A percentile compares a stretch with the other conserved stretches of the same genome.
phyloP scores from a whole-genome alignment of 2,113 vertebrate species.

The Ivindomyrus marchei region DNA sequence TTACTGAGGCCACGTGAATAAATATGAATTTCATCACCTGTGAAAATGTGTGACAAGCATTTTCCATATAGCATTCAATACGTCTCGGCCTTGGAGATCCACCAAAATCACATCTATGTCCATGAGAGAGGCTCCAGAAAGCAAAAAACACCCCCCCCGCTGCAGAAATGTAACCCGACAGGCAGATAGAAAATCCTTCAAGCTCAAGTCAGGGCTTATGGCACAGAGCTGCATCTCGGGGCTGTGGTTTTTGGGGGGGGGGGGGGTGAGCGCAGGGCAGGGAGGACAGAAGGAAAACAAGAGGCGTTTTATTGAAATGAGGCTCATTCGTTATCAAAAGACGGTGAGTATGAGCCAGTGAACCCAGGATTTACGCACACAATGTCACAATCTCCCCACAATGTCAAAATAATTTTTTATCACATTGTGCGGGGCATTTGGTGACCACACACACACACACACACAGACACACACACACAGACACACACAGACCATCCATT shows the following conservation, averaged over 20 bases:
- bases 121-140: constrained; percentile 25
- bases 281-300: not conserved
- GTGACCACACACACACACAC: not conserved
- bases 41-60: constrained; percentile 29
- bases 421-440: too few species aligned
- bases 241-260: not conserved
- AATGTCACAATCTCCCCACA: too few species aligned
- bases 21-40: constrained; percentile 19
- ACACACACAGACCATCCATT: not conserved
- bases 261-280: not conserved
- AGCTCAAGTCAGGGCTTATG: constrained; percentile 41
- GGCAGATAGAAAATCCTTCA: constrained; percentile 42
- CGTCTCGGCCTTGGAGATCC: not conserved
- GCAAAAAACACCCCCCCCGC: not conserved
- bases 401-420: too few species aligned
- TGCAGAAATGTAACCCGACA: constrained; percentile 20
- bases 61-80: constrained; percentile 16
- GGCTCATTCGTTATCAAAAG: not conserved
- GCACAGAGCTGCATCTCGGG: constrained; percentile 32
- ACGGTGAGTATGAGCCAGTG: not conserved
- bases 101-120: not conserved
- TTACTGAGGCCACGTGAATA: constrained; percentile 35
- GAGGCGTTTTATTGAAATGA: not conserved
- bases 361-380: not conserved
- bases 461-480: not conserved